Evolutionary conservation across 1,140 invertebrate species (phyloP).

Genomic region (Cotesia glomerata): DNA sequence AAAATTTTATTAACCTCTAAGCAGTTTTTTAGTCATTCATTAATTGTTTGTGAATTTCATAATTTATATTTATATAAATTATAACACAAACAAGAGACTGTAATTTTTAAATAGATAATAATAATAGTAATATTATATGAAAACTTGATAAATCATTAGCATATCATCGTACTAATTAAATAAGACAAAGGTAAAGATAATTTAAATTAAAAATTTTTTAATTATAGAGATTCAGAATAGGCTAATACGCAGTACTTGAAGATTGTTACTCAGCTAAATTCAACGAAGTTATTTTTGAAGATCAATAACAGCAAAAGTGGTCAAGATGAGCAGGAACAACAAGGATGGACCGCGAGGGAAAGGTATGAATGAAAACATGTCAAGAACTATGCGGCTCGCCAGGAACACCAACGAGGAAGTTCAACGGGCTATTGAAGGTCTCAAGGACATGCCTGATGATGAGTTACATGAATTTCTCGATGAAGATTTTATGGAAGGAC

Average conservation of each 20-base stretch:
- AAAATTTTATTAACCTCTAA: no score
- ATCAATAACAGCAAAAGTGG: no score
- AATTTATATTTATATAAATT: no score
- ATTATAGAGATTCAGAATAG: no score
- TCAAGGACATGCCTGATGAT: constrained; percentile 39
- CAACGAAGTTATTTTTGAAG: no score
- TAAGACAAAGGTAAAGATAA: constrained; percentile 9
- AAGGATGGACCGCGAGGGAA: neutral
- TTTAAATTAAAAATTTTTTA: neutral
- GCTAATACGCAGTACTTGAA: neutral
- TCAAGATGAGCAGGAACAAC: constrained; percentile 5
- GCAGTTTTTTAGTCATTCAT: no score
- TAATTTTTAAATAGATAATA: no score
- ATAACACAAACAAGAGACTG: no score
- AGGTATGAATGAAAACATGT: neutral
- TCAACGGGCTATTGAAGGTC: constrained; percentile 29
- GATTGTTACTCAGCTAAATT: no score
- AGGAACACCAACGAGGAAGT: constrained; percentile 16
- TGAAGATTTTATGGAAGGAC: constrained; percentile 54
- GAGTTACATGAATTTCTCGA: constrained; percentile 53
- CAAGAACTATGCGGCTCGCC: neutral
- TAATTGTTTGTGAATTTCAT: no score
- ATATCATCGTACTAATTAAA: neutral
- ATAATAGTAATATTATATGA: no score
- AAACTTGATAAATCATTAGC: no score